Base-by-base conservation (phyloP, 2,797 vertebrate species). In the Morus bassanus region DNA sequence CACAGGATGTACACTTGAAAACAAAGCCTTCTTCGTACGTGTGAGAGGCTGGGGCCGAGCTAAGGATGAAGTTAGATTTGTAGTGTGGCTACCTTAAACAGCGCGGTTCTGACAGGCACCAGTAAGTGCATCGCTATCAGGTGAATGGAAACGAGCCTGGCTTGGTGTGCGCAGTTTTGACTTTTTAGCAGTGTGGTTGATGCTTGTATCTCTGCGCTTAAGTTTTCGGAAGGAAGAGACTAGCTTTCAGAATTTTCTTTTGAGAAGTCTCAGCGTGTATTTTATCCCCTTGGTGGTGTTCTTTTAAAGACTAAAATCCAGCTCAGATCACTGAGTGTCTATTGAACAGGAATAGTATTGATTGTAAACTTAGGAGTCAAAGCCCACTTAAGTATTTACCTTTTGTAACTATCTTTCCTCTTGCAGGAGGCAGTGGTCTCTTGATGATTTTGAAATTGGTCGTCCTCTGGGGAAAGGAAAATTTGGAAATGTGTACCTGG, bases 401-500 rank as follows among this genome's bases (percentile, higher is more conserved):
- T 81, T 56, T 15, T 75, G 2, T 53, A 51, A 88, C 31, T 51
- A 61, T 41, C 41, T 87, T 63, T 89, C 16, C 5, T 61, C 24
- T 41, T 95, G 31, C 94, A 99, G 99, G 94, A 99, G 98, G 85
- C 98, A 98, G 0, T 99, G 99, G 99, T 98, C 96, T 79, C 97
- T 99, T 88, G 99, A 99, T 70, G 99, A 99, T 37, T 99, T 99
- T 97, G 99, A 99, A 95, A 99, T 99, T 30, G 99, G 99, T 31
- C 99, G 99, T 18, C 99, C 99, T 9, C 97, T 99, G 78, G 99
- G 99, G 41, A 99, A 99, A 96, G 99, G 99, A 35, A 99, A 99
- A 96, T 99, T 99, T 94, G 99, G 99, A 25, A 99, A 99, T 17
- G 99, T 99, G 43, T 99, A 99, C 95, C 97, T 99, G 96, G 99